Base-by-base conservation (phyloP, 2,888 invertebrate genomes). In the Drosophila paramelanica region DNA sequence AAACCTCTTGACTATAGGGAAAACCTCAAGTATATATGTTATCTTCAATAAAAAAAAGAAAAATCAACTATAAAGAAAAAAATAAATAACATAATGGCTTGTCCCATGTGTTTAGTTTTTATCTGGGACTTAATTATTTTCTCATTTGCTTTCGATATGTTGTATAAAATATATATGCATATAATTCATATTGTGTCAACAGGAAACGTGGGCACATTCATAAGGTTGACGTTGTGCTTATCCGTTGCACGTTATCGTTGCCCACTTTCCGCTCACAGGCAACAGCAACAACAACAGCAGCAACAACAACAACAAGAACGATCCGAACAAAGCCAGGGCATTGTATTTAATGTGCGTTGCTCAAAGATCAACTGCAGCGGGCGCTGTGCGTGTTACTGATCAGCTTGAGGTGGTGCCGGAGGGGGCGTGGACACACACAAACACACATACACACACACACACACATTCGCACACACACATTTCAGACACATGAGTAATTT, bases 191-290 rank as follows among this genome's bases (percentile, higher is more conserved):
- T 67, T 70, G 77, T 82, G 72, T 85, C 88, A 88, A 88, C 83
- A 84, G 83, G 83, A 84, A 84, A 86, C 79, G 75, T 79, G 73
- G 65, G 73, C 82, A 82, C 51, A 70, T 78, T 60, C 64, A 62
- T 77, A 80, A 77, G 77, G 77, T 79, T 77, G 75, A 25, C 41
- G 57, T 38, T 62, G 80, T 72, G 53, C 72, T 75, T 77, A 74
- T 67, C 71, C 69, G 65, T 51, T 45, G 33, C 53, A 66, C 75
- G 67, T 83, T 82, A 83, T 83, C 83, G 85, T 68, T 60, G 51
- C 67, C 61, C 73, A 66, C 71, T 82, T 84, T 73, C 88, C 82
- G 78, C 60, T 66, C 66, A 64, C 42, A 55, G 23, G 38, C 50
- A 50, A 8, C 55, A 57, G 36, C 42, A 42, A 5, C 51, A 46